phyloP scores from a whole-genome alignment of 2,797 vertebrate genomes.

The Pipistrellus pipistrellus region DNA sequence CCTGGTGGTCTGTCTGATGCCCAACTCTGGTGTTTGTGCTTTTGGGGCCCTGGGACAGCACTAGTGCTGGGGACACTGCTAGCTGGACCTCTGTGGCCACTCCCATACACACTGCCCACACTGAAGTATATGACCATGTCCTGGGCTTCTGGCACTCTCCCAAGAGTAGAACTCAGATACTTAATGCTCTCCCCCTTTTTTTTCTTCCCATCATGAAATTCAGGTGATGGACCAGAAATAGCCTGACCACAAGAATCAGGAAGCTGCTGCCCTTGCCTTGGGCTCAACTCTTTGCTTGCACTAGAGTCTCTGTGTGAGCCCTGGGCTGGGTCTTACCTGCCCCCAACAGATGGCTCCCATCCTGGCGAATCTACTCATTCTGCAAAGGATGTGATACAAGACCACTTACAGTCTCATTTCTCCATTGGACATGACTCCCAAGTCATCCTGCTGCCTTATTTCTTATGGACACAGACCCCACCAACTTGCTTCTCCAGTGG shows the following conservation, averaged over 20 bases:
- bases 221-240: conserved; percentile 82
- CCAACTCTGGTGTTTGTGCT: neutral
- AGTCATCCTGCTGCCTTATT: conserved; percentile 51
- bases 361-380: neutral
- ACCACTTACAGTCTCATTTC: conserved; percentile 43
- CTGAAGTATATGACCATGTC: neutral
- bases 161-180: neutral
- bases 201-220: neutral
- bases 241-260: conserved; percentile 58
- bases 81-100: neutral
- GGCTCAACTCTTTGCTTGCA: neutral
- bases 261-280: neutral
- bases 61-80: no score
- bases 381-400: neutral
- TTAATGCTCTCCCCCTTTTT: neutral
- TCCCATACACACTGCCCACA: neutral
- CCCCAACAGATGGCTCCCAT: neutral
- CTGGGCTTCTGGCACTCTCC: neutral
- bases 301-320: neutral
- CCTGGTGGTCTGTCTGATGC: neutral
- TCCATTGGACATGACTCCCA: neutral
- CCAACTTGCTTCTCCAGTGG: neutral
- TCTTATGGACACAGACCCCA: neutral
- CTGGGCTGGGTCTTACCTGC: neutral
- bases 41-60: neutral